Evolutionary conservation across 2,113 vertebrate species (phyloP), one percentile per base, ranked within the genome.

Genomic region (Prinia subflava): DNA sequence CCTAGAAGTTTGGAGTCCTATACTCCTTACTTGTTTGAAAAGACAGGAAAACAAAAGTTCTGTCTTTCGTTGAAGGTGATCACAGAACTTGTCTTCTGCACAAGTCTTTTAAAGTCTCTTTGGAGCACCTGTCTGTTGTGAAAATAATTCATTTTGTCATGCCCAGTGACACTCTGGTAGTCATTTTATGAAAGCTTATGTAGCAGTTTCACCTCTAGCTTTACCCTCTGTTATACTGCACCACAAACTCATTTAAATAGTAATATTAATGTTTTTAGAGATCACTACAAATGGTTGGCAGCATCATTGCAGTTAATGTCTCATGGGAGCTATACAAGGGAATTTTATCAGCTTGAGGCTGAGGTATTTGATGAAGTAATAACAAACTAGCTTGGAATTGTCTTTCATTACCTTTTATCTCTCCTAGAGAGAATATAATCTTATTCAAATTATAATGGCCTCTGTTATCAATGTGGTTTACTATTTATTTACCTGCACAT

Each of bases 391-490:
- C 97, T 97, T 97, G 86, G 97, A 97, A 97, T 97, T 98, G 97
- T 97, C 97, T 98, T 98, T 97, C 98, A 98, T 98, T 98, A 98
- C 97, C 95, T 92, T 97, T 98, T 98, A 98, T 98, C 98, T 98
- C 95, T 97, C 95, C 96, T 96, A 83, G 93, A 94, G 97, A 98
- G 97, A 98, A 97, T 97, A 98, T 97, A 98, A 98, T 98, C 98
- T 98, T 97, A 98, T 98, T 98, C 97, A 98, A 98, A 98, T 98
- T 98, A 98, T 98, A 98, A 98, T 98, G 96, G 95, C 84, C 94
- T 97, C 87, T 96, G 98, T 98, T 98, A 98, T 98, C 98, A 98
- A 96, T 94, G 94, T 96, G 95, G 89, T 98, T 98, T 97, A 94
- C 96, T 97, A 97, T 98, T 98, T 98, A 98, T 98, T 98, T 98